These are phyloP conservation scores for Euwallacea similis DNA, from an alignment of 1,140 invertebrate genomes.

Conservation along the genomic window DNA sequence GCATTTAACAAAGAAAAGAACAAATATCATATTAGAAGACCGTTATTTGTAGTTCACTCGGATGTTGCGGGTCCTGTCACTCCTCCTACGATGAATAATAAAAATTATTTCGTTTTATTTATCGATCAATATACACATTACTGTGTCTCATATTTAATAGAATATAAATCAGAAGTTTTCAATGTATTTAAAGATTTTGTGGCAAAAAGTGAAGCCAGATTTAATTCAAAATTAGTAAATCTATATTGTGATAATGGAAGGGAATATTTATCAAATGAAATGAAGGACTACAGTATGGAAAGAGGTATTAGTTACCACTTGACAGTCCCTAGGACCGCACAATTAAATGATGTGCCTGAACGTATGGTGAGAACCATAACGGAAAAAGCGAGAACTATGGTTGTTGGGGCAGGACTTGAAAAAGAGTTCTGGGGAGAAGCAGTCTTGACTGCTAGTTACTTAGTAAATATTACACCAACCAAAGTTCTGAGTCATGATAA, in stretches of 20 bases:
- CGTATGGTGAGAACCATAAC: slow-evolving; percentile 55
- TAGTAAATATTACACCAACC: slow-evolving; percentile 55
- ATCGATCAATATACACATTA: slow-evolving; percentile 53
- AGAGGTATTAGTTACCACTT: slow-evolving; percentile 57
- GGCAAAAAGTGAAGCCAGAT: slow-evolving; percentile 50
- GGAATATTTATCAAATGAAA: slow-evolving; percentile 54
- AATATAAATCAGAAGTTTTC: slow-evolving; percentile 51
- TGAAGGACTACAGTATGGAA: slow-evolving; percentile 52
- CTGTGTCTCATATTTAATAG: slow-evolving; percentile 48
- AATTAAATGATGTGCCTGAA: slow-evolving; percentile 59
- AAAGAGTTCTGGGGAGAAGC: slow-evolving; percentile 53
- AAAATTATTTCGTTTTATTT: slow-evolving; percentile 53
- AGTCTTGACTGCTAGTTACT: slow-evolving; percentile 51
- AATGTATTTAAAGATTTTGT: slow-evolving; percentile 49
- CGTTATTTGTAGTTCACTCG: slow-evolving; percentile 53
- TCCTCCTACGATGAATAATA: slow-evolving; percentile 47
- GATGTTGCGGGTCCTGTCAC: slow-evolving; percentile 56
- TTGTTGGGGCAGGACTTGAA: slow-evolving; percentile 47
- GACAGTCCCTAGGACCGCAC: slow-evolving; percentile 55
- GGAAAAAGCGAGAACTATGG: slow-evolving; percentile 53
- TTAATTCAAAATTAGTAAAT: slow-evolving; percentile 51
- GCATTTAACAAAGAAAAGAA: slow-evolving; percentile 50
- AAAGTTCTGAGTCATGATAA: slow-evolving; percentile 48
- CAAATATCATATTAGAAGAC: slow-evolving; percentile 50
- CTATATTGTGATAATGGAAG: slow-evolving; percentile 54